These are phyloP conservation scores for Ephydatia muelleri DNA, from an alignment of 37 sponge, comb jelly and placozoan species.

Conservation along the genomic window DNA sequence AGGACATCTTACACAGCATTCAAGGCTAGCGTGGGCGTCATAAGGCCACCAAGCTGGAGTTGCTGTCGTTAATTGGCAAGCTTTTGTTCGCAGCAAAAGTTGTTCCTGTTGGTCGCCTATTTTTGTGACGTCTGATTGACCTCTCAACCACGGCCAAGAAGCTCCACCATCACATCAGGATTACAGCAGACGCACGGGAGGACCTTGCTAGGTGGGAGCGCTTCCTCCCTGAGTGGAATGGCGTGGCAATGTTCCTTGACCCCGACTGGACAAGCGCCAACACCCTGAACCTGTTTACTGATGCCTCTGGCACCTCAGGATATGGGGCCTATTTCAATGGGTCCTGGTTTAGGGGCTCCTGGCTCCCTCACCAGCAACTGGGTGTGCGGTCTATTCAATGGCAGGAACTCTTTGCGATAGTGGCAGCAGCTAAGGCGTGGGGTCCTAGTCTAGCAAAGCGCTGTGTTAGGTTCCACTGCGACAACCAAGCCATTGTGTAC, in stretches of 20 bases:
- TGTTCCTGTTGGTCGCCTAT: conserved; percentile 24
- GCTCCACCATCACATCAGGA: no score
- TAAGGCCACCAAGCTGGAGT: conserved; percentile 15
- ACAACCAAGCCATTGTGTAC: conserved; percentile 34
- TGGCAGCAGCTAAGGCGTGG: conserved; percentile 35
- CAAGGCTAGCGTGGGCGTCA: not conserved
- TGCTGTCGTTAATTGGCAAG: conserved; percentile 24
- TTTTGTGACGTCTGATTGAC: conserved; percentile 14
- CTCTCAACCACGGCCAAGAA: no score
- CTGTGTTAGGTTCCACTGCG: conserved; percentile 27
- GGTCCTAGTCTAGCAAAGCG: not conserved
- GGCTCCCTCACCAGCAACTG: conserved; percentile 16
- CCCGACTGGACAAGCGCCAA: no score
- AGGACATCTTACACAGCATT: conserved; percentile 8
- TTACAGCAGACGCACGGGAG: not conserved
- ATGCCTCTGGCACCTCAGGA: conserved; percentile 20
- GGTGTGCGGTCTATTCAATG: conserved; percentile 12
- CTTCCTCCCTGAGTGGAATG: no score
- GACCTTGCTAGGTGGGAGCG: no score
- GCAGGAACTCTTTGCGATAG: conserved; percentile 41
- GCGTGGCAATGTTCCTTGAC: no score
- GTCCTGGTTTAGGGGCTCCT: conserved; percentile 1
- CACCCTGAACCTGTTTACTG: conserved; percentile 18
- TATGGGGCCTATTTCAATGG: conserved; percentile 31
- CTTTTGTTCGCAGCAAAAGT: conserved; percentile 21